Conservation (phyloP, 2,113 vertebrate genomes). For the Mustela lutreola region DNA sequence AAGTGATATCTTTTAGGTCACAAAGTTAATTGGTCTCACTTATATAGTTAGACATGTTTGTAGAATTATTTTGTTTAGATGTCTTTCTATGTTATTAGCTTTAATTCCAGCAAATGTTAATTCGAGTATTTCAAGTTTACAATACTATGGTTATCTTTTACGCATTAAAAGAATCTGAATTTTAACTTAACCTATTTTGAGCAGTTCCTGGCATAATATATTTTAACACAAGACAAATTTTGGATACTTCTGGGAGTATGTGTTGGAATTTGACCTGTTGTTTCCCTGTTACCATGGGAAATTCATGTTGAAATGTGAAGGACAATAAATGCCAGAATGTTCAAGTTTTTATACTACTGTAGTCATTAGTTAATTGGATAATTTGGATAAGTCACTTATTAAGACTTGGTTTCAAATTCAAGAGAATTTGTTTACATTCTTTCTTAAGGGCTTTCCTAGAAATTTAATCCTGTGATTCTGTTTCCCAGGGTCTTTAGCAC, state of each 20-base stretch:
- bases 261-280: not conserved
- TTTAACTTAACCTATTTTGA: not conserved
- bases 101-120: constrained; percentile 49
- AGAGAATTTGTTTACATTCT: not conserved
- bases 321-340: not conserved
- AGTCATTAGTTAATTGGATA: not conserved
- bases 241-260: constrained; percentile 35
- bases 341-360: not conserved
- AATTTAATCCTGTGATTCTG: constrained; percentile 35
- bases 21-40: constrained; percentile 1
- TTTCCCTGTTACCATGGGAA: not conserved
- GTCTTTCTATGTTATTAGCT: constrained; percentile 20
- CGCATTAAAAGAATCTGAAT: constrained; percentile 36
- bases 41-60: constrained; percentile 26
- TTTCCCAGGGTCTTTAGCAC: constrained; percentile 37
- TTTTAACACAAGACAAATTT: constrained; percentile 8
- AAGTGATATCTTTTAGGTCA: not conserved
- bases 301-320: constrained; percentile 16
- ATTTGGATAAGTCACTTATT: not conserved
- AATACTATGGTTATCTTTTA: constrained; percentile 21
- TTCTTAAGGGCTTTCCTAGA: not conserved
- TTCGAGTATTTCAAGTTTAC: constrained; percentile 17
- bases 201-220: not conserved
- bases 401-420: constrained; percentile 30
- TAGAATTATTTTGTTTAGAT: constrained; percentile 58